Evolutionary conservation across 1,140 invertebrate species (phyloP), one percentile per base, ranked within the genome.

Genomic region (Lutraria rhynchaena): DNA sequence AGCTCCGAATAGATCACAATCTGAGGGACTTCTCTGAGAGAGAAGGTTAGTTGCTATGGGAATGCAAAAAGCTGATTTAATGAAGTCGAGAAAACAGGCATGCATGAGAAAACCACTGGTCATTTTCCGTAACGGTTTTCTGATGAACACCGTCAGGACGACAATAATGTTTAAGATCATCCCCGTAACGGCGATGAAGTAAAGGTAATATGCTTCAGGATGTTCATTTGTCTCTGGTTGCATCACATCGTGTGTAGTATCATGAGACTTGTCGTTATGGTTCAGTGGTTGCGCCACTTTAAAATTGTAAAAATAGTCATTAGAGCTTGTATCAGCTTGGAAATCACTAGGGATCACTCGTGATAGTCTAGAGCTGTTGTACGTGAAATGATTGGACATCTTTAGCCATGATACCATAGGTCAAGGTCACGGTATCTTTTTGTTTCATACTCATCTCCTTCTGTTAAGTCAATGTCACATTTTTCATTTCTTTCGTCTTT

Each of bases 71-170:
- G 86, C 84, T 24, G 89, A 87, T 82, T 91, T 91, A 22, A 91
- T 58, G n/a, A 88, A 84, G 83, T 92, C 89, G 31, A 92, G 81
- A 27, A 91, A 87, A 69, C 88, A 89, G 31, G 88, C 89, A 69
- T 92, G 92, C 11, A 92, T 83, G 17, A 92, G 83, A 80, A 92
- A 92, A 31, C 89, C 90, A 74, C 88, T 91, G 11, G 91, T 92
- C 89, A 91, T 89, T 70, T 87, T 87, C 5, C 85, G 74, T 19
- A 92, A 75, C 24, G 83, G 82, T 63, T 87, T 82, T 24, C 88
- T 81, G 5, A 89, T 58, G 29, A 90, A 82, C 27, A 91, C 83
- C 37, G 86, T 88, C 41, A 87, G 58, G 53, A 92, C 83, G 1
- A 92, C 88, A 13, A 90, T 55, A n/a, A 89, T 24, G 81, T 92